phyloP scores from a whole-genome alignment of 64 coral and sea anemone genomes.

The Dendronephthya gigantea region DNA sequence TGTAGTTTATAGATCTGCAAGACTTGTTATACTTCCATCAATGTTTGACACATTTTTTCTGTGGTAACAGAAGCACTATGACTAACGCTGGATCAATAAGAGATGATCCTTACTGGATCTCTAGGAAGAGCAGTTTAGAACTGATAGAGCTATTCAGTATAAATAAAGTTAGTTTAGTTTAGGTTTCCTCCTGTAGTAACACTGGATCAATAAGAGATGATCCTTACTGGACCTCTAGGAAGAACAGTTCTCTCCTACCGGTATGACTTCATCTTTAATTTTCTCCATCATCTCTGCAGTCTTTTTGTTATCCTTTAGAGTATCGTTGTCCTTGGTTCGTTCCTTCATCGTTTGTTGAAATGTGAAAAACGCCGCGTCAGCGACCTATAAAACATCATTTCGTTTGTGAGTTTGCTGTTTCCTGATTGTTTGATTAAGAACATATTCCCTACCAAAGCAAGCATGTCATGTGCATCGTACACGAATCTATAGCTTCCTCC shows the following conservation, averaged over 20 bases:
- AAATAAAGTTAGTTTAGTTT: too few relatives aligned
- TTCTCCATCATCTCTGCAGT: not conserved
- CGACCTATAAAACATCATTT: not conserved
- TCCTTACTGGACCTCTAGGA: too few relatives aligned
- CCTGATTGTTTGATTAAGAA: not conserved
- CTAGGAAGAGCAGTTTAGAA: too few relatives aligned
- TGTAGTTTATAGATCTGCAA: too few relatives aligned
- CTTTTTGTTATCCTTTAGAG: not conserved
- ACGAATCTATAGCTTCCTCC: not conserved
- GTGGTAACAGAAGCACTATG: too few relatives aligned
- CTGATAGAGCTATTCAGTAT: too few relatives aligned
- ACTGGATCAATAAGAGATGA: not conserved
- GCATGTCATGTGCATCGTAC: not conserved
- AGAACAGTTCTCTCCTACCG: not conserved
- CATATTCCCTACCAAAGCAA: not conserved
- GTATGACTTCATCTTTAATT: not conserved
- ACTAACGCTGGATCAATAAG: too few relatives aligned
- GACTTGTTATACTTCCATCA: too few relatives aligned
- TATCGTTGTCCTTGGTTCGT: not conserved
- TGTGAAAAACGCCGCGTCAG: not conserved
- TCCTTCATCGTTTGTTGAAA: not conserved
- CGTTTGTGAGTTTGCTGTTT: not conserved
- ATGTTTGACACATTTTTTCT: too few relatives aligned
- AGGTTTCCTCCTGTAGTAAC: too few relatives aligned
- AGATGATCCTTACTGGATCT: too few relatives aligned